A percentile compares a stretch with the other conserved stretches of the same genome.
Evolutionary conservation across 2,797 vertebrate species (phyloP).

Genomic region (Catharus ustulatus): DNA sequence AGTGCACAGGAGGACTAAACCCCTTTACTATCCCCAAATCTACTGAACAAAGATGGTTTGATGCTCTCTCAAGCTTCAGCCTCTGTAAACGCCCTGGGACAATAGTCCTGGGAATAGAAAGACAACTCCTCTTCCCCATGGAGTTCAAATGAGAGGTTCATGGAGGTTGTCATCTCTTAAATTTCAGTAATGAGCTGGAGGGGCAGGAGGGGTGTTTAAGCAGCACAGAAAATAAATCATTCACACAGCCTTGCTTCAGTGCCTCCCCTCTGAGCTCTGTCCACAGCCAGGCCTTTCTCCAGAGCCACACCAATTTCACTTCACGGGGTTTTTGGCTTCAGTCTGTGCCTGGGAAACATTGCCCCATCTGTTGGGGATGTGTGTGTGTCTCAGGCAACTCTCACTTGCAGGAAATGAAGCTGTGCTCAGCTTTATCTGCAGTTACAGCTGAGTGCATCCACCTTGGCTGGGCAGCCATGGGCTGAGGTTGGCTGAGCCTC

Average conservation of each 20-base stretch:
- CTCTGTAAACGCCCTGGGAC: neutral
- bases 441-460: constrained; percentile 4
- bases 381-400: neutral
- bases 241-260: neutral
- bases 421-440: constrained; percentile 1
- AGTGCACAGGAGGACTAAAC: neutral
- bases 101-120: neutral
- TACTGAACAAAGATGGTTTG: neutral
- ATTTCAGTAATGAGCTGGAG: neutral
- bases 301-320: neutral
- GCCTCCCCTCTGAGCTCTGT: neutral
- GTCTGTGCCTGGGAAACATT: neutral
- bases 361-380: neutral
- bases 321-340: neutral
- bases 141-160: neutral
- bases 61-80: neutral
- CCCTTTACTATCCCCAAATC: neutral
- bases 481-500: neutral
- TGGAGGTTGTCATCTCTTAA: neutral
- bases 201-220: neutral
- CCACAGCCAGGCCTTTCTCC: neutral
- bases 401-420: neutral
- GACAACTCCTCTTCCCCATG: neutral
- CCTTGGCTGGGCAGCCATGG: neutral
- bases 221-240: neutral